These are phyloP conservation scores for Petrolisthes manimaculis DNA, from an alignment of 2,888 invertebrate species.

Conservation along the genomic window DNA sequence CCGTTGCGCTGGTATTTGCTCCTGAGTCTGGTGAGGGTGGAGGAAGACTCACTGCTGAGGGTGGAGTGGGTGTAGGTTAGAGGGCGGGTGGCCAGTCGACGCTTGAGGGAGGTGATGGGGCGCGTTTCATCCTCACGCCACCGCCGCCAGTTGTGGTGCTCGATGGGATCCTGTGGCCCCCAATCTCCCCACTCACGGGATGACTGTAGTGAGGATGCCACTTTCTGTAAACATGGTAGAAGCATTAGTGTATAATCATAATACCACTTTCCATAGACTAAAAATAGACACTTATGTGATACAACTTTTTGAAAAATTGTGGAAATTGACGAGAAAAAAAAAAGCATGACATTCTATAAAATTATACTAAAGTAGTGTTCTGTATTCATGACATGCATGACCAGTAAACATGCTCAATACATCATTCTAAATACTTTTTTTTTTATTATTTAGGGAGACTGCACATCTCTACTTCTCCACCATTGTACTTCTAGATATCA, in stretches of 20 bases:
- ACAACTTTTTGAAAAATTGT: too few species aligned
- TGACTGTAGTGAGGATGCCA: constrained; percentile 63
- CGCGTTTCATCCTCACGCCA: constrained; percentile 64
- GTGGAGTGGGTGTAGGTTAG: constrained; percentile 65
- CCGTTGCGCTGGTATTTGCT: constrained; percentile 62
- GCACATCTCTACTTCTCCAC: neutral
- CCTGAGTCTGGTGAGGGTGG: constrained; percentile 58
- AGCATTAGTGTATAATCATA: neutral
- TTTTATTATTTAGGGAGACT: too few species aligned
- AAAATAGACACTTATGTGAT: too few species aligned
- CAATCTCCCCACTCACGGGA: constrained; percentile 65
- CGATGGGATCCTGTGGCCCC: constrained; percentile 65
- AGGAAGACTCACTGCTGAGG: constrained; percentile 60
- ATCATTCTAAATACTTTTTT: too few species aligned
- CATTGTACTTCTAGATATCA: neutral
- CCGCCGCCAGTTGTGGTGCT: constrained; percentile 64
- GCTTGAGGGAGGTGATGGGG: constrained; percentile 60
- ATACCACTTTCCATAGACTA: too few species aligned
- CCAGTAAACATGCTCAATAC: too few species aligned
- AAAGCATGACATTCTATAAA: neutral
- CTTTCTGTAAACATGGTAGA: constrained; percentile 37
- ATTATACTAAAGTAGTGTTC: neutral
- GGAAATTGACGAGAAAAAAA: neutral
- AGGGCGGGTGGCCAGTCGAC: constrained; percentile 60
- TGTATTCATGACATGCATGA: too few species aligned